phyloP scores from a whole-genome alignment of 2,113 vertebrate genomes.

The Takifugu bimaculatus region DNA sequence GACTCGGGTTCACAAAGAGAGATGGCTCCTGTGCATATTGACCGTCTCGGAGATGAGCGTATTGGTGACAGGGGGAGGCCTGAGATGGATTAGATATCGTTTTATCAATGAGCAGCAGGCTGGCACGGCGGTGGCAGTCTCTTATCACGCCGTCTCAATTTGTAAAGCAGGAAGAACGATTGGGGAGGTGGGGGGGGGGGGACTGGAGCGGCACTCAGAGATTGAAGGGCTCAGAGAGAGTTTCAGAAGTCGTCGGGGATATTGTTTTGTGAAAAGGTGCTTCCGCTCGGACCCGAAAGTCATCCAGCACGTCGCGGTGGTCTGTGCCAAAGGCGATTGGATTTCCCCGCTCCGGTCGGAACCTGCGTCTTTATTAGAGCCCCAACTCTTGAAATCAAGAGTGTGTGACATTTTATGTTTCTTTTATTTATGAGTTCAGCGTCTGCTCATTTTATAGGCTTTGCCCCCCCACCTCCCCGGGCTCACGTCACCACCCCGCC shows the following conservation, averaged over 20 bases:
- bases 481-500: slow-evolving; percentile 64
- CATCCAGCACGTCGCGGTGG: slow-evolving; percentile 56
- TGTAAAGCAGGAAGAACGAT: slow-evolving; percentile 69
- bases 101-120: slow-evolving; percentile 81
- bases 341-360: slow-evolving; percentile 73
- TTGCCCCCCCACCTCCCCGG: slow-evolving; percentile 45
- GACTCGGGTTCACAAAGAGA: slow-evolving; percentile 67
- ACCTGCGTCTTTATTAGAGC: slow-evolving; percentile 77
- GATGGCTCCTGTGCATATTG: slow-evolving; percentile 70
- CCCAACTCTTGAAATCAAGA: slow-evolving; percentile 77
- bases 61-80: slow-evolving; percentile 63
- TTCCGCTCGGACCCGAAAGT: slow-evolving; percentile 57
- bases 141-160: slow-evolving; percentile 77
- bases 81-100: slow-evolving; percentile 76
- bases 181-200: slow-evolving; percentile 31
- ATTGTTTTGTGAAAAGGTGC: slow-evolving; percentile 61
- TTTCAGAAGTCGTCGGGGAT: slow-evolving; percentile 27
- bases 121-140: slow-evolving; percentile 65
- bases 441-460: slow-evolving; percentile 72
- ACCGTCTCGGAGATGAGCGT: slow-evolving; percentile 70
- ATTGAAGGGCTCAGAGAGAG: slow-evolving; percentile 20
- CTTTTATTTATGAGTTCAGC: slow-evolving; percentile 77
- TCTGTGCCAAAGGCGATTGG: slow-evolving; percentile 46
- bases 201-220: slow-evolving; percentile 25
- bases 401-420: slow-evolving; percentile 79